Evolutionary conservation across 2,888 invertebrate genomes (phyloP), one percentile per base, ranked within the genome.

Genomic region (Erpobdella octoculata): DNA sequence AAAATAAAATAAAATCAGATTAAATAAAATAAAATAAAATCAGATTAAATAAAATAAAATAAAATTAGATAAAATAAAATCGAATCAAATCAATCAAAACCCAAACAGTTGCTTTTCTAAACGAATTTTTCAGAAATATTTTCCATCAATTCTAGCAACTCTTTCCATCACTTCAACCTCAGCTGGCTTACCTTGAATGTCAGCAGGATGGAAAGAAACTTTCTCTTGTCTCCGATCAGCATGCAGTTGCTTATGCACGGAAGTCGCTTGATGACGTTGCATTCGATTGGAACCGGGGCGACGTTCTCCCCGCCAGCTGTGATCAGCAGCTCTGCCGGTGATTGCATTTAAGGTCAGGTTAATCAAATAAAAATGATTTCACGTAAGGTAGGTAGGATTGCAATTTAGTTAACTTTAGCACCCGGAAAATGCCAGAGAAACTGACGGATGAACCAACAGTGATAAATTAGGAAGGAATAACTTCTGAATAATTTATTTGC

Each of bases 241-340:
- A 93, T 89, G 2, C 89, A 91, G 84, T 92, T 89, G 76, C 91
- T 90, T 21, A 94, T 83, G 66, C 76, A 74, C n/a, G 90, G 88
- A 64, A 93, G 84, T 80, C 91, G 89, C 8, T 87, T 84, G 79
- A 90, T 89, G 21, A 94, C 87, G 62, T 86, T 83, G 79, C 93
- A 89, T 83, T 94, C 94, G 77, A 93, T 91, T 37, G 89, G 87
- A 35, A 92, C 89, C 0, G 94, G 93, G 5, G 94, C 83, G 88
- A 79, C 87, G 83, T 94, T 94, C 85, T 94, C 93, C 38, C 94
- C 94, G 38, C 94, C 94, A 62, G 93, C 93, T 1, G 94, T 94
- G 77, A 94, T 93, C 65, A 94, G 85, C 61, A 94, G 81, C 83
- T 94, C 94, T 88, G 75, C 8, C 9, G 9, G 64, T 41, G 41